Percentiles rank a stretch among this genome's conserved stretches.
These are phyloP conservation scores for Ophion slaviceki DNA, from an alignment of 2,888 invertebrate species.

Conservation along the genomic window DNA sequence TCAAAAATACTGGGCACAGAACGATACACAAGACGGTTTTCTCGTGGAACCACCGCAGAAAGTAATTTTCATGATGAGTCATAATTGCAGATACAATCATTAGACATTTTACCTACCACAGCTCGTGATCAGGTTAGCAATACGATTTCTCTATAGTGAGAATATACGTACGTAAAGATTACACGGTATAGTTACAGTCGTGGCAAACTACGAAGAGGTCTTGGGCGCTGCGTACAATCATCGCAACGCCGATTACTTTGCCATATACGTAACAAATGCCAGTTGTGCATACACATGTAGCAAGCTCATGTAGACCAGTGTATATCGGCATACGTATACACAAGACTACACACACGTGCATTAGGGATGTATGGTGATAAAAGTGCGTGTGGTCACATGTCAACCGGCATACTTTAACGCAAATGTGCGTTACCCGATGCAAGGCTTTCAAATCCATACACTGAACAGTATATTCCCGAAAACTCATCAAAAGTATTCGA, in stretches of 20 bases:
- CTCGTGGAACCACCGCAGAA: slow-evolving; percentile 38
- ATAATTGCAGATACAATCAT: slow-evolving; percentile 59
- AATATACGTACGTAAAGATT: background rate
- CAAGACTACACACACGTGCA: background rate
- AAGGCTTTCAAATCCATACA: background rate
- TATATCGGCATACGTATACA: slow-evolving; percentile 1
- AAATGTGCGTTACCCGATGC: background rate
- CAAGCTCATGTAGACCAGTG: background rate
- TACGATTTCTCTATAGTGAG: slow-evolving; percentile 52
- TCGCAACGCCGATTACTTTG: slow-evolving; percentile 54
- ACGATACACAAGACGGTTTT: slow-evolving; percentile 18
- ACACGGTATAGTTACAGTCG: background rate
- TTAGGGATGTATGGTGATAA: background rate
- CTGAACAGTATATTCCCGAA: background rate
- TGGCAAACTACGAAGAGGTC: slow-evolving; percentile 56
- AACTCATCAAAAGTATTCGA: background rate
- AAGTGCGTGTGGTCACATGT: background rate
- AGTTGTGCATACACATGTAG: background rate
- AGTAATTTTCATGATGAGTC: slow-evolving; percentile 56
- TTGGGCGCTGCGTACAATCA: slow-evolving; percentile 47
- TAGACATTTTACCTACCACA: slow-evolving; percentile 42
- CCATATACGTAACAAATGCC: slow-evolving; percentile 28
- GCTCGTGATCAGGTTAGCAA: slow-evolving; percentile 60
- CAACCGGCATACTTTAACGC: background rate
- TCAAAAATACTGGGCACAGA: background rate